Base-by-base conservation (phyloP, 2,888 invertebrate genomes). In the Theretra japonica region DNA sequence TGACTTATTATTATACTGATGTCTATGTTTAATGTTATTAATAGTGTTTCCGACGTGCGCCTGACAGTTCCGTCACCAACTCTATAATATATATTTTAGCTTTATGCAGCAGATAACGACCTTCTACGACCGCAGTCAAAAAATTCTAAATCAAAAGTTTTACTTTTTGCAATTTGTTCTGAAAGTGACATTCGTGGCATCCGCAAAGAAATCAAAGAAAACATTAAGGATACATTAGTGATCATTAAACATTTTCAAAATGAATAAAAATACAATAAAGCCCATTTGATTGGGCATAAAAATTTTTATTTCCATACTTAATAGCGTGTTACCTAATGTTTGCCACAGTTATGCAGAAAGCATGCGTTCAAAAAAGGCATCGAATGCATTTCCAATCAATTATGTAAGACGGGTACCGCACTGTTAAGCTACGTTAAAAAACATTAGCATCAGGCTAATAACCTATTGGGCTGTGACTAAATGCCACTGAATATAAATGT, bases 341-440 rank as follows among this genome's bases (percentile, higher is more conserved):
- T 65, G 65, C 65, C 65, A 65, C 65, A 65, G 65, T 65, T 65
- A 65, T 48, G 65, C 65, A 65, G 65, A 65, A 65, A 65, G 65
- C 65, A 48, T 65, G 65, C 65, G 65, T 65, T 48, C n/a, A 33
- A 48, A 65, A 65, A 65, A 41, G 65, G 65, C 41, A 48, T 65
- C 21, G 23, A 23, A 23, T 65, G 48, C 65, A 65, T 65, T 65
- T 65, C 65, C 65, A 65, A 65, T 65, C 65, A 48, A 65, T 65
- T 65, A 65, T 65, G 65, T 65, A 65, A 65, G 65, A 41, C 65
- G 41, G 65, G 65, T 48, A 65, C 48, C 48, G 48, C 65, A 65
- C 65, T 65, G 65, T 41, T 65, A 65, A 23, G 6, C 65, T 65
- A 48, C 17, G 23, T 23, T 15, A 48, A 65, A 65, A 65, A 65